Evolutionary conservation across 2,797 vertebrate genomes (phyloP), one percentile per base, ranked within the genome.

Genomic region (Chanos chanos): DNA sequence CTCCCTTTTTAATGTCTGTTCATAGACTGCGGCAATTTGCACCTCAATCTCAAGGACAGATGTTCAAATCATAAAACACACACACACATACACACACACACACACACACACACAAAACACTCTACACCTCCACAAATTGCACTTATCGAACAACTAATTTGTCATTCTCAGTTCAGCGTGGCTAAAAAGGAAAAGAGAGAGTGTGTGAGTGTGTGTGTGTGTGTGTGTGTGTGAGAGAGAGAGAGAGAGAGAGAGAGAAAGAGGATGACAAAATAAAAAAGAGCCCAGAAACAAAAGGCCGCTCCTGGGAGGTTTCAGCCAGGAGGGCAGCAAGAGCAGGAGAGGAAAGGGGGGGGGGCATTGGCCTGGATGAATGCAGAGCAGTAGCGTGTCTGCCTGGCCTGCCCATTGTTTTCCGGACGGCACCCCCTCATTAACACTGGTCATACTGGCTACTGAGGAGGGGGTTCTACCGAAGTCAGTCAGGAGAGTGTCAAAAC

Each of bases 41-140:
- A 24, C 47, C 59, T 43, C 53, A 27, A 59, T 49, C 36, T 41
- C 22, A 54, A 71, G 64, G 59, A 54, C 63, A 45, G 48, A 67
- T 67, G 69, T 63, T 63, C 69, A 40, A 69, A 66, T 66, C 63
- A 58, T 58, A 62, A 67, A 64, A 63, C 66, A 52, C n/a, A n/a
- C n/a, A n/a, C n/a, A n/a, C n/a, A n/a, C n/a, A n/a, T n/a, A n/a
- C n/a, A n/a, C n/a, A n/a, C n/a, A n/a, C n/a, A n/a, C n/a, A n/a
- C n/a, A n/a, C n/a, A n/a, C n/a, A n/a, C n/a, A n/a, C n/a, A n/a
- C n/a, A n/a, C n/a, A n/a, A n/a, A n/a, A n/a, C n/a, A n/a, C n/a
- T n/a, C n/a, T n/a, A n/a, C 56, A 57, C 40, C 64, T 67, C 43
- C 45, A 25, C 59, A 71, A 71, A 67, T 48, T 63, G 64, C 52